These are phyloP conservation scores for Synchiropus splendidus DNA, from an alignment of 2,113 vertebrate species.

Conservation along the genomic window DNA sequence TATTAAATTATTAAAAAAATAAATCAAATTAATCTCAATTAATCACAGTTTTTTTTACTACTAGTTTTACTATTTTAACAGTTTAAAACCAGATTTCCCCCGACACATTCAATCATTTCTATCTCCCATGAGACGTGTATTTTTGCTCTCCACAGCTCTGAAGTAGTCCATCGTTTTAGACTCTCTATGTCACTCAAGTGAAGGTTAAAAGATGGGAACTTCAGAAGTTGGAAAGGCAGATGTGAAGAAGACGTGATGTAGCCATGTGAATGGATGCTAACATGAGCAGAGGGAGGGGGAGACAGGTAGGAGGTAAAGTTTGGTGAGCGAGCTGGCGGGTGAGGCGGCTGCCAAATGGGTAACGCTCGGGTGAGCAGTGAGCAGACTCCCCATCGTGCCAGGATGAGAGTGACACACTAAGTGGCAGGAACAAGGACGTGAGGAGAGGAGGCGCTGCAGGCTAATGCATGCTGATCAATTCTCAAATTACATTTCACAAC, in stretches of 20 bases:
- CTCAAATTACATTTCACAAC: constrained; percentile 52
- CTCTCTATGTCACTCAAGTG: too few relatives aligned
- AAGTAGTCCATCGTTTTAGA: too few relatives aligned
- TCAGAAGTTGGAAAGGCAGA: constrained; percentile 2
- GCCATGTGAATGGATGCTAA: constrained; percentile 44
- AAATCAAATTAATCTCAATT: too few relatives aligned
- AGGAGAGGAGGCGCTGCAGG: constrained; percentile 37
- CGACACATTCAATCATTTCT: too few relatives aligned
- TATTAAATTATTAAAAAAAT: too few relatives aligned
- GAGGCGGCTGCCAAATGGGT: constrained; percentile 54
- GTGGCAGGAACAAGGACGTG: constrained; percentile 14
- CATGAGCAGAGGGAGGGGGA: constrained; percentile 41
- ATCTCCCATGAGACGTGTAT: too few relatives aligned
- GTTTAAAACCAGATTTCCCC: too few relatives aligned
- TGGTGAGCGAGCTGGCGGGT: constrained; percentile 56
- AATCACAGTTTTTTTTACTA: too few relatives aligned
- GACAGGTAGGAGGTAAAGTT: constrained; percentile 60
- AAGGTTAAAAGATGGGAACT: too few relatives aligned
- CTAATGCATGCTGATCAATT: constrained; percentile 62
- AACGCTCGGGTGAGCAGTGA: constrained; percentile 58
- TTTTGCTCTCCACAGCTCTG: too few relatives aligned
- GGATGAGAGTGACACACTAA: constrained; percentile 46
- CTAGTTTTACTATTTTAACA: too few relatives aligned
- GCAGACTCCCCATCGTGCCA: constrained; percentile 42
- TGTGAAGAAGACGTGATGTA: constrained; percentile 12